phyloP scores from a whole-genome alignment of 2,888 invertebrate genomes.

The Clistopyga incitator region DNA sequence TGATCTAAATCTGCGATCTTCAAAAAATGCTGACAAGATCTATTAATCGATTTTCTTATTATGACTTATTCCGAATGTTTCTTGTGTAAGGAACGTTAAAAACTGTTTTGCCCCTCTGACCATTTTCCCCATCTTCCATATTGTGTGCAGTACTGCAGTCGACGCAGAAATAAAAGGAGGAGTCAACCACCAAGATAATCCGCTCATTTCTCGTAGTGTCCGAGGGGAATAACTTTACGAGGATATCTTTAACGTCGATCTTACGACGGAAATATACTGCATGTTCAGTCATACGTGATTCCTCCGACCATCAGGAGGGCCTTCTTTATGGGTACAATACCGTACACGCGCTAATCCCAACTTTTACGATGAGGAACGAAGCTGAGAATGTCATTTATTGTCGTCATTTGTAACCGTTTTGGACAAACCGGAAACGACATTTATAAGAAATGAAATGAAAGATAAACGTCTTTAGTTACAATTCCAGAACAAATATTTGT shows the following conservation, averaged over 20 bases:
- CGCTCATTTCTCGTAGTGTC: constrained; percentile 15
- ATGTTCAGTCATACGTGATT: neutral
- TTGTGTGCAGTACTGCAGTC: neutral
- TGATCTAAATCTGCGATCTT: no score
- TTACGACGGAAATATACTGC: constrained; percentile 23
- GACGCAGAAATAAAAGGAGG: neutral
- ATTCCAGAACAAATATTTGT: neutral
- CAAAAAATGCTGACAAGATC: no score
- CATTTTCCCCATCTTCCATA: neutral
- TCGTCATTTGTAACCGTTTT: neutral
- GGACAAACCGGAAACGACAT: neutral
- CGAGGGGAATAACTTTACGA: constrained; percentile 31
- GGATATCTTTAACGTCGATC: constrained; percentile 68
- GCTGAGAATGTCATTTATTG: neutral
- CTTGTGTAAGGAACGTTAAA: no score
- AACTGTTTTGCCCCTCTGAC: no score
- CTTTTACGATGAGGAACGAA: constrained; percentile 49
- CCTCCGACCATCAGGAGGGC: neutral
- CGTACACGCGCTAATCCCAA: constrained; percentile 7
- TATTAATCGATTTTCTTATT: no score
- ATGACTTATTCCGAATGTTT: no score
- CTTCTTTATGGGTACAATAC: constrained; percentile 3
- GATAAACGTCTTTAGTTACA: neutral
- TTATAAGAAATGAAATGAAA: neutral
- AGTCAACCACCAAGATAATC: constrained; percentile 3